Evolutionary conservation across 1,140 invertebrate genomes (phyloP).

Genomic region (Bradysia coprophila): DNA sequence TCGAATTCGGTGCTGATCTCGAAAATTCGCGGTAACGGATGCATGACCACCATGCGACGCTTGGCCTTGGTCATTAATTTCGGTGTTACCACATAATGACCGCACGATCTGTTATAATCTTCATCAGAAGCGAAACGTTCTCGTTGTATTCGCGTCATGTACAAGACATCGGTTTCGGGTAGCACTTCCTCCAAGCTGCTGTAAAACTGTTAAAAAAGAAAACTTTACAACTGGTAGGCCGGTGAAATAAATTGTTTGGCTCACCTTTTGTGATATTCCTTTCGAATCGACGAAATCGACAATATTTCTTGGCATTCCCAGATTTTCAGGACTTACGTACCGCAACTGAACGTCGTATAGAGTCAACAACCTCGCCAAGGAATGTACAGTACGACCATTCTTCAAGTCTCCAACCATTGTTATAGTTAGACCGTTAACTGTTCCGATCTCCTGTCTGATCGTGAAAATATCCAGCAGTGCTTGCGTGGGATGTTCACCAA

Average conservation of each 20-base stretch:
- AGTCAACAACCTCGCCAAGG: conserved; percentile 76
- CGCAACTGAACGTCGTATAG: conserved; percentile 75
- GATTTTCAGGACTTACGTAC: conserved; percentile 72
- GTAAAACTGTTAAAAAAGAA: conserved; percentile 23
- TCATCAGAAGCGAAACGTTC: conserved; percentile 73
- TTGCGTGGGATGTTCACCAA: conserved; percentile 97
- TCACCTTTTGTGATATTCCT: conserved; percentile 57
- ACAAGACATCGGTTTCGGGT: conserved; percentile 87
- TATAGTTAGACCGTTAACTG: conserved; percentile 87
- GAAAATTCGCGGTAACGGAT: conserved; percentile 85
- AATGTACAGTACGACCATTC: conserved; percentile 96
- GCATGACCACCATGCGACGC: conserved; percentile 89
- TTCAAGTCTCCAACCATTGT: conserved; percentile 93
- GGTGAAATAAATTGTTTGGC: conserved; percentile 8
- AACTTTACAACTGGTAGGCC: background rate
- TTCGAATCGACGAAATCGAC: conserved; percentile 56
- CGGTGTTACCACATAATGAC: conserved; percentile 78
- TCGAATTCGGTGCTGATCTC: conserved; percentile 94
- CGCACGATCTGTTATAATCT: conserved; percentile 78
- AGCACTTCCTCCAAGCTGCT: conserved; percentile 63
- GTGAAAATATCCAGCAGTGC: conserved; percentile 95
- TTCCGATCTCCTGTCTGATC: conserved; percentile 96
- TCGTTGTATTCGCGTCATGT: conserved; percentile 94
- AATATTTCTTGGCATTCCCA: conserved; percentile 84
- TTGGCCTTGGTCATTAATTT: conserved; percentile 90